Evolutionary conservation across 1,140 invertebrate species (phyloP).

Genomic region (Zaprionus taronus): DNA sequence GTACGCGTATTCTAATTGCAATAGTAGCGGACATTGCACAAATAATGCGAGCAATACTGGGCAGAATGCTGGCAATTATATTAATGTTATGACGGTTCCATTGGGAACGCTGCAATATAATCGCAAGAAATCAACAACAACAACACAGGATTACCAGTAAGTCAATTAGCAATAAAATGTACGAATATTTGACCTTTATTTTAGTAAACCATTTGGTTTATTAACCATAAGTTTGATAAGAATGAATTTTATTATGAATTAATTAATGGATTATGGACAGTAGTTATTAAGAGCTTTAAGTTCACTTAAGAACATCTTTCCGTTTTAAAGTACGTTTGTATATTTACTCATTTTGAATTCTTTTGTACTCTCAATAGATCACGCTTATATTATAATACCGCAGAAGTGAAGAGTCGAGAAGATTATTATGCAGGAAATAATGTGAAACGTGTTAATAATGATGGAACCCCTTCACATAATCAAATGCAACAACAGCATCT

Average conservation of each 20-base stretch:
- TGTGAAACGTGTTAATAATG: slow-evolving; percentile 35
- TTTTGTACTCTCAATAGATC: slow-evolving; percentile 47
- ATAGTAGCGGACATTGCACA: slow-evolving; percentile 57
- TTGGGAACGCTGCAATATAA: slow-evolving; percentile 80
- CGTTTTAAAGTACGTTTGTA: neutral
- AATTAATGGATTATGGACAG: too few relatives aligned
- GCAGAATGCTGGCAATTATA: slow-evolving; percentile 70
- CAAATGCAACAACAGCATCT: slow-evolving; percentile 23
- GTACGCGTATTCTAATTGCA: slow-evolving; percentile 50
- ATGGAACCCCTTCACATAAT: slow-evolving; percentile 31
- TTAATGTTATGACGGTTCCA: slow-evolving; percentile 80
- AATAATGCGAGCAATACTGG: slow-evolving; percentile 56
- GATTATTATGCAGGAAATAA: slow-evolving; percentile 68
- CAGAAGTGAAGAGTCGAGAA: slow-evolving; percentile 78
- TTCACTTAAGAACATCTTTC: too few relatives aligned
- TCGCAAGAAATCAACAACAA: slow-evolving; percentile 73
- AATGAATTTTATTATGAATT: too few relatives aligned
- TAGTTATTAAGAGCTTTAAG: too few relatives aligned
- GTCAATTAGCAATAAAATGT: slow-evolving; percentile 16
- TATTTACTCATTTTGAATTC: neutral
- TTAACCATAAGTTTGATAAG: too few relatives aligned
- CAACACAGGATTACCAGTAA: slow-evolving; percentile 82
- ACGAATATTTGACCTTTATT: neutral
- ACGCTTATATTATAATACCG: slow-evolving; percentile 76
- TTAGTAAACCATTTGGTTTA: neutral